Base-by-base conservation (phyloP, 1,140 invertebrate genomes). In the Drosophila watanabei region DNA sequence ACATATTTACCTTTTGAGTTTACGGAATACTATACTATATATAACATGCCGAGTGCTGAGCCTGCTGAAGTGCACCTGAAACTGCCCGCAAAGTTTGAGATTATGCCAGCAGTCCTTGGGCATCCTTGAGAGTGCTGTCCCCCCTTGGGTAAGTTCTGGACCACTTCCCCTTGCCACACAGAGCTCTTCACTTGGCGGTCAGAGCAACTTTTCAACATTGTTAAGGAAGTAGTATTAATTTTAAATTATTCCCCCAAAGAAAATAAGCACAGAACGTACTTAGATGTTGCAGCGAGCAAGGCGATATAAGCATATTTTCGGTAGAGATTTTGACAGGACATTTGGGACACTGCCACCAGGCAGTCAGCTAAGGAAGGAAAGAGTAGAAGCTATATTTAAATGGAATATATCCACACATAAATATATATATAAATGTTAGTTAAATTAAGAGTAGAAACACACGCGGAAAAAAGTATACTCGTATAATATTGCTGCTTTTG, bases 121-220 rank as follows among this genome's bases (percentile, higher is more conserved):
- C 6, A 43, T 65, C 60, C 78, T 60, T 58, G 41, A 35, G 62
- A 60, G 57, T 37, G 62, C 54, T 43, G 62, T 46, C 61, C 46
- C 28, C 45, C 14, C 41, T 24, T 51, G 41, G 46, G 57, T 60
- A 61, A 72, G 60, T 79, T 24, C 24, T 24, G 24, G 24, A 24
- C 24, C 24, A 24, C 24, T 24, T 24, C 13, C 7, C 60, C 52
- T 57, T 39, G 24, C 24, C 24, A 24, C 24, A 24, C 46, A 75
- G 43, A 48, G 59, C 70, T 66, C 62, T 62, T 73, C 52, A 59
- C 33, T 24, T 51, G 77, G 37, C 69, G 49, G 52, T 28, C 16
- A 59, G 28, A 52, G 13, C 60, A 78, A 89, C 78, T 81, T 81
- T 89, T 81, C 81, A 88, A 79, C 81, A 81, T 61, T 68, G 39